Evolutionary conservation across 2,888 invertebrate species (phyloP), one percentile per base, ranked within the genome.

Genomic region (Ellobium chinense): DNA sequence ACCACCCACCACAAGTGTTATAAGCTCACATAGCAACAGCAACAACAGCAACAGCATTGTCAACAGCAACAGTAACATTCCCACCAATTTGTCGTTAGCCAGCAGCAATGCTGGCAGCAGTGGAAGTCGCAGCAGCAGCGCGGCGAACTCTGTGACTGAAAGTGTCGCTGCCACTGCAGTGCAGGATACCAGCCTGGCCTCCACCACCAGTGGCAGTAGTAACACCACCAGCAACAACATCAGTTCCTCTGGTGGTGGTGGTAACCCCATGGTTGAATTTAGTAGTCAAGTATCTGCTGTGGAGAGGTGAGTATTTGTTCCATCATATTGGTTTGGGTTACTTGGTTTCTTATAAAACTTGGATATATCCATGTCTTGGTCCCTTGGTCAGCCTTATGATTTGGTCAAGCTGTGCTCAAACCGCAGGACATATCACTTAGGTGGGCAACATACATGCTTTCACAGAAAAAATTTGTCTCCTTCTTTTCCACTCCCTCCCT

Each of bases 231-330:
- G 34, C 24, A 75, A 31, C 65, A 65, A 63, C 46, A 66, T 12
- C 54, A 65, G 54, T 34, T 56, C n/a, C 56, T 46, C 31, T 31
- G 21, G n/a, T 34, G 56, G 46, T 29, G 56, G n/a, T 69, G 37
- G 39, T 2, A 60, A 24, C 36, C 27, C 68, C 12, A 18, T 77
- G 39, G 63, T 74, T 18, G 74, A 74, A 54, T 74, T 62, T 27
- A 74, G 63, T 37, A 63, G 21, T 9, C 74, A 62, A 2, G 46
- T 46, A 63, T 46, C 74, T 5, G 46, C 12, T 27, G 36, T 34
- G 31, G 74, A 74, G 12, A 74, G 74, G 74, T 74, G 24, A 74
- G n/a, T n/a, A n/a, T n/a, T n/a, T n/a, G n/a, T n/a, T n/a, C n/a
- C n/a, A n/a, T n/a, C n/a, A n/a, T n/a, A n/a, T n/a, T n/a, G n/a